These are phyloP conservation scores for Netelia fuscicornis DNA, from an alignment of 2,888 invertebrate species.

Conservation along the genomic window DNA sequence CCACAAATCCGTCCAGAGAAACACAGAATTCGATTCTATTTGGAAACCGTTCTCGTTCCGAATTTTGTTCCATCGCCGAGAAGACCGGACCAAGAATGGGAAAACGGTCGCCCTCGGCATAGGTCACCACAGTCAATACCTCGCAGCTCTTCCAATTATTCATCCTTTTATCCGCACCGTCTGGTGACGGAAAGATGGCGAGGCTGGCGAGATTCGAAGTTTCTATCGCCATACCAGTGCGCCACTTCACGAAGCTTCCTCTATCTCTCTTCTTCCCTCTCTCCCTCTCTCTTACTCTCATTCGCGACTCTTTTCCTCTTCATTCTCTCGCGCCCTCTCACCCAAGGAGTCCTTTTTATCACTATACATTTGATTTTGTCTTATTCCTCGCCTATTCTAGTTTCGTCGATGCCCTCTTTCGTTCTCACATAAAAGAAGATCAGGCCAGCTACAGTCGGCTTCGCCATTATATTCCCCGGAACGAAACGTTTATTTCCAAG, in stretches of 20 bases:
- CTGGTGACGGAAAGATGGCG: slow-evolving; percentile 5
- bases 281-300: slow-evolving; percentile 37
- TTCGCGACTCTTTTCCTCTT: slow-evolving; percentile 34
- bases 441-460: slow-evolving; percentile 43
- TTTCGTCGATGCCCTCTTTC: background rate
- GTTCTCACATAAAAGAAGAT: slow-evolving; percentile 40
- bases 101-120: slow-evolving; percentile 8
- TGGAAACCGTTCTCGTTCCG: slow-evolving; percentile 65
- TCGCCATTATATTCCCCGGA: slow-evolving; percentile 52
- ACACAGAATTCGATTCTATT: slow-evolving; percentile 68
- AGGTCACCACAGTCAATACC: slow-evolving; percentile 63
- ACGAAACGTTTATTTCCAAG: slow-evolving; percentile 54
- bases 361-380: slow-evolving; percentile 58
- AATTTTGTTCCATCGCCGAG: slow-evolving; percentile 30
- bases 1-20: slow-evolving; percentile 29
- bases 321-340: slow-evolving; percentile 15
- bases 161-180: slow-evolving; percentile 53
- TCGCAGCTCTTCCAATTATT: slow-evolving; percentile 60
- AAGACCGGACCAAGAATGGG: slow-evolving; percentile 23
- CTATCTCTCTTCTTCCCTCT: no score
- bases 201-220: slow-evolving; percentile 39
- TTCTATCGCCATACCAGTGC: slow-evolving; percentile 44
- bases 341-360: slow-evolving; percentile 33
- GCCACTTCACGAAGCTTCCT: slow-evolving; percentile 31
- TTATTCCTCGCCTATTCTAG: slow-evolving; percentile 31